Evolutionary conservation across 2,797 vertebrate species (phyloP).

Genomic region (Fistularia tabacaria): DNA sequence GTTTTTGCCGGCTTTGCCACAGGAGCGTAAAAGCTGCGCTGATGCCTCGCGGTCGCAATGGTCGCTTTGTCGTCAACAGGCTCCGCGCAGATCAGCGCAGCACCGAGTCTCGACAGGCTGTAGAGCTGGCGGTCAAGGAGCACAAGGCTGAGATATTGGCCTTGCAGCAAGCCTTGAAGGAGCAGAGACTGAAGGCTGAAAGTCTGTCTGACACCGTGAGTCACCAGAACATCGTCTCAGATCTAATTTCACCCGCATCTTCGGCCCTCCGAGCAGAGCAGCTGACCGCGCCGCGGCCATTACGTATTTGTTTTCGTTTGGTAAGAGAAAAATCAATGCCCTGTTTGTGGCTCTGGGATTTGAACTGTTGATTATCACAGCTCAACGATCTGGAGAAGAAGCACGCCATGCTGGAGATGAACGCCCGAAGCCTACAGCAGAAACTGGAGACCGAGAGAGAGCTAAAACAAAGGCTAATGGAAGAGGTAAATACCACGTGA

Average conservation of each 20-base stretch:
- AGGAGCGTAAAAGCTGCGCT: not conserved
- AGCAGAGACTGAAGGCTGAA: slow-evolving; percentile 97
- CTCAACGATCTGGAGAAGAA: slow-evolving; percentile 98
- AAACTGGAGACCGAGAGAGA: slow-evolving; percentile 96
- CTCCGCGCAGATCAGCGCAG: slow-evolving; percentile 94
- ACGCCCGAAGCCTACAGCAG: slow-evolving; percentile 94
- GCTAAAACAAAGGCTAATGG: slow-evolving; percentile 95
- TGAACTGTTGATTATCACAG: slow-evolving; percentile 57
- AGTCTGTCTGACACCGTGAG: slow-evolving; percentile 96
- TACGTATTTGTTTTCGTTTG: not conserved
- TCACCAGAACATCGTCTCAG: slow-evolving; percentile 7
- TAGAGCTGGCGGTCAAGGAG: slow-evolving; percentile 95
- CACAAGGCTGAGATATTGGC: slow-evolving; percentile 97
- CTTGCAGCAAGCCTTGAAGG: slow-evolving; percentile 94
- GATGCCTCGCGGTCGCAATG: not conserved
- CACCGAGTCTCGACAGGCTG: slow-evolving; percentile 94
- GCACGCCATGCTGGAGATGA: slow-evolving; percentile 98
- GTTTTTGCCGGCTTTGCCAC: not conserved
- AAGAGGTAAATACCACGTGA: slow-evolving; percentile 78
- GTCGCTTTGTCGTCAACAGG: slow-evolving; percentile 56
- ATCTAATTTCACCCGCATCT: not conserved
- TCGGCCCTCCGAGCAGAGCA: not conserved
- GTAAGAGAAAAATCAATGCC: not conserved
- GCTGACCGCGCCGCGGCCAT: not conserved
- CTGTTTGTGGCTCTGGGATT: slow-evolving; percentile 10